Evolutionary conservation across 2,113 vertebrate genomes (phyloP).

Genomic region (Istiophorus platypterus): DNA sequence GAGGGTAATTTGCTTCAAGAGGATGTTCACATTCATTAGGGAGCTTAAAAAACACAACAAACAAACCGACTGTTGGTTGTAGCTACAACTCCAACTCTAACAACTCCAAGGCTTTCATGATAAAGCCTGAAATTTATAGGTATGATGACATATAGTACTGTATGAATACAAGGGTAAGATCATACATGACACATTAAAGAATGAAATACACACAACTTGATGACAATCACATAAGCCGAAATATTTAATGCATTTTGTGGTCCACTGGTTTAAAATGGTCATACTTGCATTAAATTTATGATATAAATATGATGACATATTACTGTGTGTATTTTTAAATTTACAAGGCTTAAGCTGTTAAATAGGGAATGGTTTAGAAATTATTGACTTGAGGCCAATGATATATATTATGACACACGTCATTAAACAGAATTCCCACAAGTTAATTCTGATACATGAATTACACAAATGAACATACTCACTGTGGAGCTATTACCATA

Average conservation of each 20-base stretch:
- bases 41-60: not conserved
- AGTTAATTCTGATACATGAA: not conserved
- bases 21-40: not conserved
- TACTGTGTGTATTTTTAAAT: not conserved
- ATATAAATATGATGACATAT: not conserved
- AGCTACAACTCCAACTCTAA: no score
- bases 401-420: not conserved
- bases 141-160: not conserved
- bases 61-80: not conserved
- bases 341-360: not conserved
- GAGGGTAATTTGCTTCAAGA: not conserved
- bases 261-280: not conserved
- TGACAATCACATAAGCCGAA: not conserved
- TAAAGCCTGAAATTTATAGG: not conserved
- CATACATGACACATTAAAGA: not conserved
- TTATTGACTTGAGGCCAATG: not conserved
- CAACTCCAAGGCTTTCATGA: not conserved
- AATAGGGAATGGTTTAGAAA: not conserved
- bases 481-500: slow-evolving; percentile 12
- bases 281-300: not conserved
- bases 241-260: not conserved
- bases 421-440: not conserved
- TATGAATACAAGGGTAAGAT: not conserved
- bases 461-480: not conserved
- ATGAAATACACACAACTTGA: not conserved